Conservation (phyloP, 1,140 invertebrate genomes). For the Anthonomus grandis region DNA sequence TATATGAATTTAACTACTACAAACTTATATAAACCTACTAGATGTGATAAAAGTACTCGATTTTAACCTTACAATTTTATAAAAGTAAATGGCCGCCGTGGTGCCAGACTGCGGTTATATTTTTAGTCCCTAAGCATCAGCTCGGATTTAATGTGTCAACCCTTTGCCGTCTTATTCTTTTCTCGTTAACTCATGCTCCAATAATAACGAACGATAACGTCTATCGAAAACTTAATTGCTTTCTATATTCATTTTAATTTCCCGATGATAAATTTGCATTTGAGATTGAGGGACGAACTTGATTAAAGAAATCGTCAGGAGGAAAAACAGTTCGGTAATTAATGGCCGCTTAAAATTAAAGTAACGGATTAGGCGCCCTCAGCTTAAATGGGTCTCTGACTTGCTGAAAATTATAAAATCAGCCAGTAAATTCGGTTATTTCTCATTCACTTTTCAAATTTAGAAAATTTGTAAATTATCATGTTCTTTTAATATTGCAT, state of each 20-base stretch:
- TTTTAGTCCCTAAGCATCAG: too few relatives aligned
- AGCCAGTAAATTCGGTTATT: conserved; percentile 15
- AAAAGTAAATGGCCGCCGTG: too few relatives aligned
- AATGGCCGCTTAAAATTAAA: conserved; percentile 28
- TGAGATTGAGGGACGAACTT: conserved; percentile 29
- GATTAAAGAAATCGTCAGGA: conserved; percentile 32
- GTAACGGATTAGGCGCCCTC: conserved; percentile 20
- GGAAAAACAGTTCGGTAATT: conserved; percentile 30
- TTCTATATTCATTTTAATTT: conserved; percentile 33
- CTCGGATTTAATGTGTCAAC: too few relatives aligned
- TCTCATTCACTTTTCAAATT: too few relatives aligned
- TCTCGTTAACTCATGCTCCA: conserved; percentile 32
- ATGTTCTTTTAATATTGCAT: too few relatives aligned
- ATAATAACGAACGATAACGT: conserved; percentile 29
- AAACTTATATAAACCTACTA: too few relatives aligned
- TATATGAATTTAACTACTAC: too few relatives aligned
- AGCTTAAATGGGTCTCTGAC: conserved; percentile 14
- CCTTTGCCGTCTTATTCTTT: conserved; percentile 30
- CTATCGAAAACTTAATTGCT: conserved; percentile 33
- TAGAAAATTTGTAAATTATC: too few relatives aligned
- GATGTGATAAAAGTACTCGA: too few relatives aligned
- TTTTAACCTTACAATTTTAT: too few relatives aligned
- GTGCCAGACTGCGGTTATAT: too few relatives aligned
- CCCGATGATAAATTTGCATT: conserved; percentile 31
- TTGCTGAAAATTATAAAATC: conserved; percentile 14